Base-by-base conservation (phyloP, 92 coral and sea anemone genomes). In the Desmophyllum pertusum region DNA sequence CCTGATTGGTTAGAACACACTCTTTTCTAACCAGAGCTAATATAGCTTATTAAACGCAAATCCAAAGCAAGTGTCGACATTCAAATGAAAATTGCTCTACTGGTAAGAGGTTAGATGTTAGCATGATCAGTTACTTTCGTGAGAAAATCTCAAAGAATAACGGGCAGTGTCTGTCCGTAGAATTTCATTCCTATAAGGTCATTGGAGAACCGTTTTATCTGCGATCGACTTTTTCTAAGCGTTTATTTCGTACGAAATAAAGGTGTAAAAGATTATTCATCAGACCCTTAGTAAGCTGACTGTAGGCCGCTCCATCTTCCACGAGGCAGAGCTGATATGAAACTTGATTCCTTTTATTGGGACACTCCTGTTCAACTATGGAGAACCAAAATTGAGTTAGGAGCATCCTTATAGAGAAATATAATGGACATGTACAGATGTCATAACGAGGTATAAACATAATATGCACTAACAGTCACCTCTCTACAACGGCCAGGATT, bases 261-360 rank as follows among this genome's bases (percentile, higher is more conserved):
- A 37, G 21, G 55, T 15, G 19, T 1, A 36, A 40, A 11, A 36
- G 29, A 67, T 46, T 2, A 33, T 21, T 18, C 57, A 37, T 19
- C 79, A 29, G 18, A 82, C 86, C 86, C 79, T 43, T 19, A 71
- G 59, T 3, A 55, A 15, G 63, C 51, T 14, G 55, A 10, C 55
- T 36, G 71, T 55, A 19, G 79, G 86, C 15, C 79, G 79, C 61
- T 25, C 43, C 86, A 82, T 82, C 78, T 82, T 82, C 86, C 86
- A 82, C 2, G 86, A 71, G 5, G 86, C 79, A n/a, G 78, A 70
- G 35, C 79, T 82, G 59, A 57, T 72, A 10, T 71, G 40, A 25
- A 82, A 82, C 30, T 82, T 82, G 35, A 82, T 70, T 71, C 79
- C 79, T 71, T 53, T 71, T 11, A 82, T 27, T 0, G 86, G 79